Conservation (phyloP, 2,113 vertebrate species). For the Garra rufa region DNA sequence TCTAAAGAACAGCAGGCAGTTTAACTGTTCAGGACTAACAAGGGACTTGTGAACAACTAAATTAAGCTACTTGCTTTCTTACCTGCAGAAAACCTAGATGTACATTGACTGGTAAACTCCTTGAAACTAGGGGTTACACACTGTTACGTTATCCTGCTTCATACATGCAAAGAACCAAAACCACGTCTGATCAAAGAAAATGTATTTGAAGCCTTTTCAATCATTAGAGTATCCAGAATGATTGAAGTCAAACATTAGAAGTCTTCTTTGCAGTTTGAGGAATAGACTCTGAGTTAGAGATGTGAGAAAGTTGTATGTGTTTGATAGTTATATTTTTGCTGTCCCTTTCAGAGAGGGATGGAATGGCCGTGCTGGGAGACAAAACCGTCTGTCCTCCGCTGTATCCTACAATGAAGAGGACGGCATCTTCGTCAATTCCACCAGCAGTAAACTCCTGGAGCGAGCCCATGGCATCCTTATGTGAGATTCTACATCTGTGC, state of each 20-base stretch:
- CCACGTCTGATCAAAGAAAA: neutral
- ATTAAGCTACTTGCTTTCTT: neutral
- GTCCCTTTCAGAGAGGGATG: slow-evolving; percentile 77
- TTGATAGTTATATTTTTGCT: slow-evolving; percentile 49
- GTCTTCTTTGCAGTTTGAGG: neutral
- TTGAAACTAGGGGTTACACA: no score
- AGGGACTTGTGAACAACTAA: no score
- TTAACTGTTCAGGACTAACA: no score
- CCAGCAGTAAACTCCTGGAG: slow-evolving; percentile 95
- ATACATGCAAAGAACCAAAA: neutral
- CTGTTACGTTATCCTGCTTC: no score
- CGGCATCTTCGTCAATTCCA: slow-evolving; percentile 87
- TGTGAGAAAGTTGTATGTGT: neutral
- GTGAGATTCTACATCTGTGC: slow-evolving; percentile 76
- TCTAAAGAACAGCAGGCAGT: no score
- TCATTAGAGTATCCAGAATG: neutral
- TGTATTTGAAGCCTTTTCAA: neutral
- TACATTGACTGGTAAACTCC: no score
- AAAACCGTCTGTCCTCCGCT: slow-evolving; percentile 73
- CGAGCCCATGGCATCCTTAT: slow-evolving; percentile 97
- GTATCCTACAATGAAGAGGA: slow-evolving; percentile 85
- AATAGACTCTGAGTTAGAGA: neutral
- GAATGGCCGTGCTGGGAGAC: slow-evolving; percentile 82
- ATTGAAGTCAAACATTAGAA: neutral
- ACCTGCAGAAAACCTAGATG: neutral